Evolutionary conservation across 2,797 vertebrate genomes (phyloP).

Genomic region (Crax fasciolata): DNA sequence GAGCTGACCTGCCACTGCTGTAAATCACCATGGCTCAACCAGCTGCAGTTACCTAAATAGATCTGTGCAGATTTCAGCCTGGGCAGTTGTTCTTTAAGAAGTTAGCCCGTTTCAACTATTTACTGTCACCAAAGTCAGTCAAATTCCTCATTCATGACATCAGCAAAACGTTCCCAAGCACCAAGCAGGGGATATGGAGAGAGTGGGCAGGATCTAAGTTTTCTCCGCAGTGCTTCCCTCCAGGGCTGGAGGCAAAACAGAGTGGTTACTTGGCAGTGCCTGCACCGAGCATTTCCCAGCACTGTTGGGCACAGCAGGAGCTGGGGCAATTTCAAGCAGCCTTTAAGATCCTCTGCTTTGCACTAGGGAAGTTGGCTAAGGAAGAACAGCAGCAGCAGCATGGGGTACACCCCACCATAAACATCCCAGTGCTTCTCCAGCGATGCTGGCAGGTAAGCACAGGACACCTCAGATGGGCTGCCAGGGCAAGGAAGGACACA

Average conservation of each 20-base stretch:
- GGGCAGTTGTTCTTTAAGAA: constrained; percentile 16
- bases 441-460: background rate
- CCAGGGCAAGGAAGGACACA: background rate
- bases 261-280: background rate
- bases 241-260: constrained; percentile 15
- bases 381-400: background rate
- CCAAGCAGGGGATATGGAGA: background rate
- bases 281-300: background rate
- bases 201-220: background rate
- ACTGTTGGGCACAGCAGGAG: background rate
- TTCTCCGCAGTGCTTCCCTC: background rate
- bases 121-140: background rate
- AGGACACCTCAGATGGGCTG: background rate
- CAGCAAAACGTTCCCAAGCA: background rate
- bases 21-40: accelerated
- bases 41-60: background rate
- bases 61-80: background rate
- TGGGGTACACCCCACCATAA: background rate
- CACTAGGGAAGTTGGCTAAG: background rate
- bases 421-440: background rate
- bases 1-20: background rate
- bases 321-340: background rate
- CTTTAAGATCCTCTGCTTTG: background rate
- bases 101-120: background rate
- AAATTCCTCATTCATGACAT: constrained; percentile 13